Conservation (phyloP, 37 sponge, comb jelly and placozoan species). For the Ianthella basta region DNA sequence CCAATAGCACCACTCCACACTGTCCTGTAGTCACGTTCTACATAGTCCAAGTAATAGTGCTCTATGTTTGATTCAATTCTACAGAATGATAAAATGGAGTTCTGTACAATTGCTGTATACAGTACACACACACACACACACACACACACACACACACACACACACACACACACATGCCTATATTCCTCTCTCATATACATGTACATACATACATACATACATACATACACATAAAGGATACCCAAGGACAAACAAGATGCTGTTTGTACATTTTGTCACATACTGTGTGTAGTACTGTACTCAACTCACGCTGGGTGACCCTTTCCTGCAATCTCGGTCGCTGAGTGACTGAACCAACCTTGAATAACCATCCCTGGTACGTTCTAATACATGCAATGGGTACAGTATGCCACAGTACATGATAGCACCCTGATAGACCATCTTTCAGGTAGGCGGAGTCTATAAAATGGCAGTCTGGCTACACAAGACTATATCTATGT, state of each 20-base stretch:
- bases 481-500: too few species aligned
- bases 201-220: slow-evolving; percentile 3
- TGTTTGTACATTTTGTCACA: too few species aligned
- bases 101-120: not conserved
- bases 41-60: slow-evolving; percentile 26
- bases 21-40: not conserved
- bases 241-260: too few species aligned
- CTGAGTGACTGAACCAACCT: not conserved
- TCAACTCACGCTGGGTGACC: slow-evolving; percentile 8
- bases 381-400: not conserved
- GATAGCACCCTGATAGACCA: too few species aligned
- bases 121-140: not conserved
- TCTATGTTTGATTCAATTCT: slow-evolving; percentile 32
- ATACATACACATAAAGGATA: not conserved
- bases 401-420: not conserved
- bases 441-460: too few species aligned
- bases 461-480: too few species aligned
- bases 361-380: slow-evolving; percentile 7
- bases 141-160: slow-evolving; percentile 20
- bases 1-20: slow-evolving; percentile 10
- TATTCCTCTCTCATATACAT: not conserved
- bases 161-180: not conserved
- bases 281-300: not conserved
- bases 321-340: not conserved
- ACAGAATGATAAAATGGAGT: not conserved